Evolutionary conservation across 2,113 vertebrate species (phyloP).

Genomic region (Acanthisitta chloris): DNA sequence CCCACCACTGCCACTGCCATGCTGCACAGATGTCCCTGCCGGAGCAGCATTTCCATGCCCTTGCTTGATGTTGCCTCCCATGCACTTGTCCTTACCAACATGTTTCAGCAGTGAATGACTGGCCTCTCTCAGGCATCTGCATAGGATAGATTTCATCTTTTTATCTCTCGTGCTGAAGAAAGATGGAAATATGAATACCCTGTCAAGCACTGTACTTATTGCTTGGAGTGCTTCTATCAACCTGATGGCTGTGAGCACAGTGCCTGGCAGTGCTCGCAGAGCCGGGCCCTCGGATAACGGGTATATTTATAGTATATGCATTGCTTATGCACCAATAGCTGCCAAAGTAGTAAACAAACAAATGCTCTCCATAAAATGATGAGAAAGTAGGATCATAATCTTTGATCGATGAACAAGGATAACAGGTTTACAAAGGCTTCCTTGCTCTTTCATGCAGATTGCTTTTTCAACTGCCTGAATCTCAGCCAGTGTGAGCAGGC

Average conservation of each 20-base stretch:
- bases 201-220: neutral
- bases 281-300: neutral
- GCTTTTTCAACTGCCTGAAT: slow-evolving; percentile 27
- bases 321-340: slow-evolving; percentile 9
- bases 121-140: neutral
- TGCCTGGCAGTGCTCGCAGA: neutral
- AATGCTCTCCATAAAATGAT: slow-evolving; percentile 60
- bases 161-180: neutral
- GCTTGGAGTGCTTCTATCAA: slow-evolving; percentile 25
- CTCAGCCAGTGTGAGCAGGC: neutral
- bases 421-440: slow-evolving; percentile 56
- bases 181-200: neutral
- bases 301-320: slow-evolving; percentile 46
- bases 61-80: neutral
- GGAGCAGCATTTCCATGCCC: neutral
- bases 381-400: slow-evolving; percentile 57
- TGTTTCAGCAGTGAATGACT: neutral
- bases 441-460: slow-evolving; percentile 37
- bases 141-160: neutral
- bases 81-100: neutral
- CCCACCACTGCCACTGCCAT: neutral
- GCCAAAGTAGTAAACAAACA: slow-evolving; percentile 66
- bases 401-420: slow-evolving; percentile 47
- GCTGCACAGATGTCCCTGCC: rapidly evolving
- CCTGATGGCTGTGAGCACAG: neutral